phyloP scores from a whole-genome alignment of 2,113 vertebrate species.

The Malurus alboscapulatus region DNA sequence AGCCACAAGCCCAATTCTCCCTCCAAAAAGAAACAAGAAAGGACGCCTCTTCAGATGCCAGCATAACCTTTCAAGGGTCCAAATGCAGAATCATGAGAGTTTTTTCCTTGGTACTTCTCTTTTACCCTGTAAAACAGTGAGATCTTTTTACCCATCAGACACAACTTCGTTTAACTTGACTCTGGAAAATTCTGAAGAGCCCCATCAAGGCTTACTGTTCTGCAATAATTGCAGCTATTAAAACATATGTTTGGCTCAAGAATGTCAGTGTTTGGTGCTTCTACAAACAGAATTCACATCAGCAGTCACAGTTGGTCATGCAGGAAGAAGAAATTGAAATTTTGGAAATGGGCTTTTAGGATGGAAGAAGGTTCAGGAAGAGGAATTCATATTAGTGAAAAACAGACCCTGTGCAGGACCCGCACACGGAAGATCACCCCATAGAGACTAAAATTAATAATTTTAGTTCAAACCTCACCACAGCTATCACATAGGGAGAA shows the following conservation, averaged over 20 bases:
- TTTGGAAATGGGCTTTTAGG: not conserved
- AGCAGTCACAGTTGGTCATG: not conserved
- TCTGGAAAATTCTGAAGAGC: not conserved
- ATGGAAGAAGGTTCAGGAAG: not conserved
- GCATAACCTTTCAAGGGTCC: not conserved
- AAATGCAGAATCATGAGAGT: not conserved
- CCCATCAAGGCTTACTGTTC: not conserved
- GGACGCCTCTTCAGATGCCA: not conserved
- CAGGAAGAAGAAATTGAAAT: not conserved
- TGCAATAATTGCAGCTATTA: not conserved
- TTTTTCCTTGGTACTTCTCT: not conserved
- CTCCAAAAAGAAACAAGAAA: not conserved
- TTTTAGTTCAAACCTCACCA: not conserved
- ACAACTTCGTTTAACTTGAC: not conserved
- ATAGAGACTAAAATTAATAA: not conserved
- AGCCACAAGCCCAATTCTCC: not conserved
- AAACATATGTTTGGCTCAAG: not conserved
- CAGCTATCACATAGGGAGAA: not conserved
- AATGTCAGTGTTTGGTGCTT: not conserved
- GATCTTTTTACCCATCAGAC: not conserved
- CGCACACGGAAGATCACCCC: not conserved
- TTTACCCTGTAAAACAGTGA: not conserved
- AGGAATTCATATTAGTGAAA: not conserved
- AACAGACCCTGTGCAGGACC: not conserved
- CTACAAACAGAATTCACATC: not conserved